Percentiles rank a stretch among this genome's conserved stretches.
phyloP scores from a whole-genome alignment of 2,888 invertebrate genomes.

The Sipha maydis region DNA sequence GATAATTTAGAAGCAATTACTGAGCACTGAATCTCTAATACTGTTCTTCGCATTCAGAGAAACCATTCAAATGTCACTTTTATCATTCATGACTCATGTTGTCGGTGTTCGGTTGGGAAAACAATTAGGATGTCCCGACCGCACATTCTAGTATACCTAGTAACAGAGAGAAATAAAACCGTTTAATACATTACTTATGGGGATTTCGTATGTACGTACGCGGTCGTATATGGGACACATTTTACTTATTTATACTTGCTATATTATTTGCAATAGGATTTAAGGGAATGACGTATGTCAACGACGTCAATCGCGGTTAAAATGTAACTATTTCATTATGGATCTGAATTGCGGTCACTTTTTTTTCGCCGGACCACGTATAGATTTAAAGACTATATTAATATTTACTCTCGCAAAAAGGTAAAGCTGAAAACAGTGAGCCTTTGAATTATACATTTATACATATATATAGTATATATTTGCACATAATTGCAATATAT shows the following conservation, averaged over 20 bases:
- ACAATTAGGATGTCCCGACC: constrained; percentile 7
- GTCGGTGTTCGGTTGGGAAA: background rate
- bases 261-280: constrained; percentile 27
- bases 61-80: constrained; percentile 12
- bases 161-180: background rate
- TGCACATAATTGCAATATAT: background rate
- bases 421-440: too few relatives aligned
- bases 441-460: constrained; percentile 3
- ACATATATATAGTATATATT: background rate
- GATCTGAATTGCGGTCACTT: constrained; percentile 6
- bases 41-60: background rate
- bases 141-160: background rate
- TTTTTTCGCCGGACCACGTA: background rate
- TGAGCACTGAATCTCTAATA: background rate
- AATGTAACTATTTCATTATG: constrained; percentile 24
- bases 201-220: constrained; percentile 6
- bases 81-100: background rate
- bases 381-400: background rate
- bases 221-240: constrained; percentile 2
- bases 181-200: constrained; percentile 17
- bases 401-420: too few relatives aligned
- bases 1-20: too few relatives aligned
- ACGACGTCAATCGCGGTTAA: constrained; percentile 21
- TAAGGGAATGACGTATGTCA: constrained; percentile 7
- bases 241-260: constrained; percentile 5